phyloP scores from a whole-genome alignment of 2,113 vertebrate genomes.

The Electrona antarctica region DNA sequence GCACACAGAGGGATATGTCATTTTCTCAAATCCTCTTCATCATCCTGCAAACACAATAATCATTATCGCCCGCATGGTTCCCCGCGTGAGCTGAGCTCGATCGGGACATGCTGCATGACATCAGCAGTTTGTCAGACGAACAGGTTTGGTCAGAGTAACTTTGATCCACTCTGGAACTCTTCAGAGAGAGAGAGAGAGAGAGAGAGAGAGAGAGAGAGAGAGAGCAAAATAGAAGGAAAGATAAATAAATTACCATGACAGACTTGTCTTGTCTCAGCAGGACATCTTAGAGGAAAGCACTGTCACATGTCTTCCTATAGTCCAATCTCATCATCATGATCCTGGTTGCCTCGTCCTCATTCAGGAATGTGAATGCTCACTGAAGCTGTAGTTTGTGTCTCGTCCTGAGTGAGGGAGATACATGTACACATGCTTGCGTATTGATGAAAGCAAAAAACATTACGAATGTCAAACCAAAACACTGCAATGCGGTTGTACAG shows the following conservation, averaged over 20 bases:
- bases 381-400: conserved; percentile 20
- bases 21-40: conserved; percentile 63
- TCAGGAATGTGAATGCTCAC: conserved; percentile 37
- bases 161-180: too few relatives aligned
- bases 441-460: conserved; percentile 23
- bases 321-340: conserved; percentile 44
- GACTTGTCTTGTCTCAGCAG: conserved; percentile 66
- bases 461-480: conserved; percentile 35
- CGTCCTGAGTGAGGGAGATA: conserved; percentile 4
- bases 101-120: conserved; percentile 8
- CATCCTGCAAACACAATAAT: conserved; percentile 70
- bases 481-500: background rate
- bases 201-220: too few relatives aligned
- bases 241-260: conserved; percentile 33
- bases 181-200: too few relatives aligned
- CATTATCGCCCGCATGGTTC: conserved; percentile 34
- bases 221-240: background rate
- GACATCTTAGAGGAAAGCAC: conserved; percentile 33
- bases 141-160: background rate
- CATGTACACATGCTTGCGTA: background rate
- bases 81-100: background rate
- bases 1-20: conserved; percentile 49
- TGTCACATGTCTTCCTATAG: conserved; percentile 42
- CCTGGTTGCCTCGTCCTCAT: conserved; percentile 56
- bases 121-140: conserved; percentile 18